phyloP scores from a whole-genome alignment of 2,888 invertebrate species.

The Euproctis similis region DNA sequence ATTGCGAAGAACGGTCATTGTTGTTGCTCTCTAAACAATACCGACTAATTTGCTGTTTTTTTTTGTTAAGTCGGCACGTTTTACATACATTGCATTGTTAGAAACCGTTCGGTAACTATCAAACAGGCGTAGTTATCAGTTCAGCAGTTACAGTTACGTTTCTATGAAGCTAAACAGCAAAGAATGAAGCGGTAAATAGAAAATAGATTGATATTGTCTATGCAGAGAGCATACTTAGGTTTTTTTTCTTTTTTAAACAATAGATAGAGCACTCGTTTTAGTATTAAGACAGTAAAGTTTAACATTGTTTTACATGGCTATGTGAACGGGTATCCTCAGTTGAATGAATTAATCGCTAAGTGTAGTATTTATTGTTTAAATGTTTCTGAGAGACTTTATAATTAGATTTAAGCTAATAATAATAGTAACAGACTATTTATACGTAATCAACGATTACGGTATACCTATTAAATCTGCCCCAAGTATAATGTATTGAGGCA shows the following conservation, averaged over 20 bases:
- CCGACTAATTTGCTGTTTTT: slow-evolving; percentile 45
- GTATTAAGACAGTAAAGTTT: too few species aligned
- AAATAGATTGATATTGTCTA: slow-evolving; percentile 11
- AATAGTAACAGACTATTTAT: slow-evolving; percentile 1
- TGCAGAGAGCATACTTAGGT: slow-evolving; percentile 4
- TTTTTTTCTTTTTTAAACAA: slow-evolving; percentile 15
- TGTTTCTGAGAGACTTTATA: too few species aligned
- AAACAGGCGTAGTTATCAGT: slow-evolving; percentile 17
- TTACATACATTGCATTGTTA: slow-evolving; percentile 22
- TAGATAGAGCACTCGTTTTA: slow-evolving; percentile 4
- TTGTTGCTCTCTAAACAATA: slow-evolving; percentile 56
- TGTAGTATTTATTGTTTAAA: too few species aligned
- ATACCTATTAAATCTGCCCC: slow-evolving; percentile 30
- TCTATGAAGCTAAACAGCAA: slow-evolving; percentile 14
- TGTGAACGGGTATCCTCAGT: too few species aligned
- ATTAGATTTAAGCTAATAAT: too few species aligned
- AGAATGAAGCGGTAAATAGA: slow-evolving; percentile 16
- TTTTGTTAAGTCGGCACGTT: slow-evolving; percentile 29
- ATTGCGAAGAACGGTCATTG: slow-evolving; percentile 49
- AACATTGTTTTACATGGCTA: slow-evolving; percentile 12
- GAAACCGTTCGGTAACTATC: slow-evolving; percentile 16
- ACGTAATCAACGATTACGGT: slow-evolving; percentile 18
- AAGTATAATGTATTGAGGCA: slow-evolving; percentile 11
- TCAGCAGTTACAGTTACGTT: slow-evolving; percentile 40
- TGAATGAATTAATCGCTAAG: too few species aligned